Percentiles rank a stretch among this genome's conserved stretches.
phyloP scores from a whole-genome alignment of 2,113 vertebrate species.

The Gnathonemus longibarbis region DNA sequence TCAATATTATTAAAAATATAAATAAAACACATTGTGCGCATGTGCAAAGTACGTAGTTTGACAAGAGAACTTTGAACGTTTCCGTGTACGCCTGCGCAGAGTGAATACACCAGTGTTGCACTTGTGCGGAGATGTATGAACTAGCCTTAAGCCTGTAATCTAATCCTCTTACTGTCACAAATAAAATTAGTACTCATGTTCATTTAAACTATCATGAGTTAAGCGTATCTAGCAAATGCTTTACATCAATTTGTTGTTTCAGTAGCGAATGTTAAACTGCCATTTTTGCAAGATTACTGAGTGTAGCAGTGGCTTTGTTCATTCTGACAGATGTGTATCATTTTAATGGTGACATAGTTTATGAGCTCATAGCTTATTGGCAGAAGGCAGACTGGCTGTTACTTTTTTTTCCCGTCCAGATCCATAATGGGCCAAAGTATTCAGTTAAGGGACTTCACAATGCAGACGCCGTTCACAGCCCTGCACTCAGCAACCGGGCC shows the following conservation, averaged over 20 bases:
- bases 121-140: too few relatives aligned
- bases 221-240: background rate
- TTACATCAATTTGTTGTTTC: background rate
- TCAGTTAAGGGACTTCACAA: conserved; percentile 62
- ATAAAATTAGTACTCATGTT: background rate
- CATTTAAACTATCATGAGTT: background rate
- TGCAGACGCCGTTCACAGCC: conserved; percentile 53
- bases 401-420: conserved; percentile 37
- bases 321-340: background rate
- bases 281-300: background rate
- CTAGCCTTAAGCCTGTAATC: background rate
- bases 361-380: background rate
- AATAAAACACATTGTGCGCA: too few relatives aligned
- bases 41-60: too few relatives aligned
- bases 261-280: background rate
- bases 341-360: background rate
- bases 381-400: background rate
- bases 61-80: too few relatives aligned
- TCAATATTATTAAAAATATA: too few relatives aligned
- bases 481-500: conserved; percentile 59
- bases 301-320: background rate
- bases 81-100: too few relatives aligned
- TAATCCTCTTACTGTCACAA: background rate
- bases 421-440: conserved; percentile 68
- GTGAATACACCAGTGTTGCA: too few relatives aligned